Percentiles rank a stretch among this genome's conserved stretches.
Evolutionary conservation across 2,888 invertebrate genomes (phyloP).

Genomic region (Spatulosminthurus flaviceps): DNA sequence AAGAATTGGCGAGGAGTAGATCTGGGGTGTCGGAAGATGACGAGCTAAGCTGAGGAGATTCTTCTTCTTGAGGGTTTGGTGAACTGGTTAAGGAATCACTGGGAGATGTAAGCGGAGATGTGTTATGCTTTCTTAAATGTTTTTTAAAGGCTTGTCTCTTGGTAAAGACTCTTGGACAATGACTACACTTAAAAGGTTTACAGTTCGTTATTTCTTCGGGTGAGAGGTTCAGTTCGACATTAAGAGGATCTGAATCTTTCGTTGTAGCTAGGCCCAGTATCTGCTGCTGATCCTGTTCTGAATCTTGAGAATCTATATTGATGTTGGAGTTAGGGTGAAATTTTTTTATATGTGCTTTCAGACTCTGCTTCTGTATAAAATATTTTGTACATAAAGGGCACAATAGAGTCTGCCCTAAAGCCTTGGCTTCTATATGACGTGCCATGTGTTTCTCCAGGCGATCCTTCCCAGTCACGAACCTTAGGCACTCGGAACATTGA

Average conservation of each 20-base stretch:
- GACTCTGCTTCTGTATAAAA: constrained; percentile 58
- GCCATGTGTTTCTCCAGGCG: constrained; percentile 56
- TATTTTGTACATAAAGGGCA: constrained; percentile 59
- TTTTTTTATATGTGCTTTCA: constrained; percentile 57
- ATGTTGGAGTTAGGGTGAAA: constrained; percentile 54
- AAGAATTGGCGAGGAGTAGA: background rate
- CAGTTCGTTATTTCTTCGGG: background rate
- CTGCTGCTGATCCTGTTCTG: background rate
- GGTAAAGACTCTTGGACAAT: constrained; percentile 44
- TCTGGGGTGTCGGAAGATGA: constrained; percentile 12
- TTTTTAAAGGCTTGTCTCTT: constrained; percentile 49
- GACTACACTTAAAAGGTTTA: constrained; percentile 16
- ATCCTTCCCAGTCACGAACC: constrained; percentile 57
- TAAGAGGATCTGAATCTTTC: background rate
- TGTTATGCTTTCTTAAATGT: constrained; percentile 48
- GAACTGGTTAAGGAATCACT: constrained; percentile 9
- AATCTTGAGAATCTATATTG: constrained; percentile 30
- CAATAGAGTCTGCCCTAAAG: constrained; percentile 50
- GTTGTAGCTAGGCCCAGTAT: background rate
- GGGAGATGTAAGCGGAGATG: background rate
- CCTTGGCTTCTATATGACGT: constrained; percentile 57
- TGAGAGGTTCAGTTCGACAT: background rate
- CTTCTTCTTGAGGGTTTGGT: constrained; percentile 23
- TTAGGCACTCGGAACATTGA: constrained; percentile 59
- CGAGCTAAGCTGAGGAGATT: background rate